phyloP scores from a whole-genome alignment of 2,797 vertebrate genomes.

The Varecia variegata region DNA sequence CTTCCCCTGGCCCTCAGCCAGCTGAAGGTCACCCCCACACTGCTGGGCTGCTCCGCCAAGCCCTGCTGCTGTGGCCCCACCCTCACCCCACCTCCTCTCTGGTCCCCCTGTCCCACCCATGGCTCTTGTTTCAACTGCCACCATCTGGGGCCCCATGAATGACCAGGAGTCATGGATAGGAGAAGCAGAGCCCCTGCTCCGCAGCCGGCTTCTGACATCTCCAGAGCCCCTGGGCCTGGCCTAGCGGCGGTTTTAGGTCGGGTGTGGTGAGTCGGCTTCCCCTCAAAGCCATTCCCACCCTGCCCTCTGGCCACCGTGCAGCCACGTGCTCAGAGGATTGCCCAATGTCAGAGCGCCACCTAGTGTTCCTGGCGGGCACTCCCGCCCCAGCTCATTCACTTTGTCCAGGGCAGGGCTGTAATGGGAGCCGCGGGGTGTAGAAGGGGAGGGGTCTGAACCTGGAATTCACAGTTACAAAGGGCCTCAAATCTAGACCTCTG shows the following conservation, averaged over 20 bases:
- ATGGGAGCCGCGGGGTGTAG: rapidly evolving
- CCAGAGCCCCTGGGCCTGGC: background rate
- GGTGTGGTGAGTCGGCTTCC: background rate
- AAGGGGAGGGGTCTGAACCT: background rate
- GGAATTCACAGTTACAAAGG: background rate
- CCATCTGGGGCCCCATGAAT: background rate
- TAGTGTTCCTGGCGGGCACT: constrained; percentile 72
- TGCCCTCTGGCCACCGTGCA: background rate
- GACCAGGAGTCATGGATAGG: background rate
- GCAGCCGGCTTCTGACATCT: background rate
- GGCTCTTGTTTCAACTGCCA: background rate
- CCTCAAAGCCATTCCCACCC: background rate
- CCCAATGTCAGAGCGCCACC: constrained; percentile 88
- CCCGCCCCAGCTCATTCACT: background rate
- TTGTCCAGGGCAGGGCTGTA: background rate
- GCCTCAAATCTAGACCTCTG: background rate
- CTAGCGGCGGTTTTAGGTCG: background rate
- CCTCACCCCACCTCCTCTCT: background rate
- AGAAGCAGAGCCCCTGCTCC: background rate
- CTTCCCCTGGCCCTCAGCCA: background rate
- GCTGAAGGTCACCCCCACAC: background rate
- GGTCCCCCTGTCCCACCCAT: background rate
- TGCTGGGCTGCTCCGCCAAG: background rate
- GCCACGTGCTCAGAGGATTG: background rate
- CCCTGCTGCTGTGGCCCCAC: background rate